Evolutionary conservation across 2,797 vertebrate species (phyloP), one percentile per base, ranked within the genome.

Genomic region (Chelmon rostratus): DNA sequence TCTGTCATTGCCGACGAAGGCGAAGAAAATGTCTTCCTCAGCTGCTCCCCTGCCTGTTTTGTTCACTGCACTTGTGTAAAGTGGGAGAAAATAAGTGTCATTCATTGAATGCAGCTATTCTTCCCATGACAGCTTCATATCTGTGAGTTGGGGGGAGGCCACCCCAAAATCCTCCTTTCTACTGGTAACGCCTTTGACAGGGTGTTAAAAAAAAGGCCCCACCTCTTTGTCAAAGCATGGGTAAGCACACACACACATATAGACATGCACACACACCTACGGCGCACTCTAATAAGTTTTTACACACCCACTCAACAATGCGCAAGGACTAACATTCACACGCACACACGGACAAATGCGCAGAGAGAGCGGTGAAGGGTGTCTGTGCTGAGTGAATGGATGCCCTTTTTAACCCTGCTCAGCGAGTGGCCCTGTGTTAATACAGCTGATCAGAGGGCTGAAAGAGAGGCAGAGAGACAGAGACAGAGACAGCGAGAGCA

Each of bases 61-160:
- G 96, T 97, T 97, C 96, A 61, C 96, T 94, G 94, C 96, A 97
- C 97, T 97, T 96, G 96, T 97, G 96, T 96, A 97, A 97, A 97
- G 96, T 97, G 97, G 96, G 96, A 97, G 96, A 97, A 97, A 97
- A 97, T 98, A 97, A 97, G 97, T 97, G 97, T 97, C 97, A 98
- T 97, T 97, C 96, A 96, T 95, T 97, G 97, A 98, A 98, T 97
- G 96, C 96, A 95, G 96, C 97, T 96, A 97, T 98, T 98, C 96
- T 98, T 98, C 96, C 96, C 95, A 96, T 97, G 97, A 98, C 97
- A 97, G 97, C 97, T 98, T 98, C 97, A 96, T 98, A 98, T 97
- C 96, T 97, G 95, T 93, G 96, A 97, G 96, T 95, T 97, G 96
- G 96, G 96, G 96, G 96, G 97, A 95, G 96, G 88, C 85, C 83